Conservation (phyloP, 2,888 invertebrate species). For the Sesamia inferens region DNA sequence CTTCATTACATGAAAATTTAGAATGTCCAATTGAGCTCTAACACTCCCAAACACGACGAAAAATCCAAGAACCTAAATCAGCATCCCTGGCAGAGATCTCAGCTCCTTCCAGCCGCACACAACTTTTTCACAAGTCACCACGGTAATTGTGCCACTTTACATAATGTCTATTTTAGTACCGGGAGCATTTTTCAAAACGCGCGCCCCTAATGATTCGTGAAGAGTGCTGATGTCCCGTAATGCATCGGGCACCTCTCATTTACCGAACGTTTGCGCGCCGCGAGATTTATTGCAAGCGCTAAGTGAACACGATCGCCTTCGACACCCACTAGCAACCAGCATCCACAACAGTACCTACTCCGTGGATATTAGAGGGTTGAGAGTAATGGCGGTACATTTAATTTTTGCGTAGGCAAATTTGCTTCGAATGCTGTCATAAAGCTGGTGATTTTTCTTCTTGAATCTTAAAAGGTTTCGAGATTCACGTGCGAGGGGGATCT, state of each 20-base stretch:
- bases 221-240: constrained; percentile 79
- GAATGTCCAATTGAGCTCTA: neutral
- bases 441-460: constrained; percentile 62
- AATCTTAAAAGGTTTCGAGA: constrained; percentile 59
- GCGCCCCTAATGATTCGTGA: constrained; percentile 87
- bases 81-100: constrained; percentile 57
- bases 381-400: constrained; percentile 67
- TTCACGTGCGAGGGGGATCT: constrained; percentile 50
- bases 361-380: constrained; percentile 64
- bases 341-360: constrained; percentile 8
- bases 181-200: constrained; percentile 82
- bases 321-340: constrained; percentile 64
- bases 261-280: constrained; percentile 71
- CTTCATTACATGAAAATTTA: neutral
- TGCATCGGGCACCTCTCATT: constrained; percentile 78
- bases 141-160: constrained; percentile 88
- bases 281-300: constrained; percentile 79
- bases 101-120: constrained; percentile 46
- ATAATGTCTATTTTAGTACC: constrained; percentile 89
- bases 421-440: constrained; percentile 62
- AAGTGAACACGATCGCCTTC: constrained; percentile 82
- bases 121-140: constrained; percentile 82
- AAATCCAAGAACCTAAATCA: constrained; percentile 1
- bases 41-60: neutral
- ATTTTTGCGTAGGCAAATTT: constrained; percentile 65